Base-by-base conservation (phyloP, 2,888 invertebrate species). In the Spodoptera littoralis region DNA sequence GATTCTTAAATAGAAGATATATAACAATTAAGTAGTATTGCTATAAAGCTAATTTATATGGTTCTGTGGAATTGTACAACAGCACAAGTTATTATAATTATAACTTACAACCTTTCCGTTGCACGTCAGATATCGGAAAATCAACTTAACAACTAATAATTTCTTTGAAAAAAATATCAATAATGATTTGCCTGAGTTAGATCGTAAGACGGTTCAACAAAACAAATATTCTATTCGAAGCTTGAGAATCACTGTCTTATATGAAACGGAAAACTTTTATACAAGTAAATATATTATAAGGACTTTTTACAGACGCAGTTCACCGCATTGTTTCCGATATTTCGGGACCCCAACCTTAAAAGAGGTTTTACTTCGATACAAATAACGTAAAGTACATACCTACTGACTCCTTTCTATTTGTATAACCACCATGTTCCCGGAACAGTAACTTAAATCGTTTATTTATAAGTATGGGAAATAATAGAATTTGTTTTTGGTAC, bases 261-360 rank as follows among this genome's bases (percentile, higher is more conserved):
- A 54, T 46, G n/a, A 48, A 67, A 27, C 4, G 8, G 36, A 68
- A 58, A 65, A 73, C 27, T 61, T 73, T 45, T 22, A 22, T 41
- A 11, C 13, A 24, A 52, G 27, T 3, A 56, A 59, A 66, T 48
- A 45, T 43, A 22, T 2, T 6, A 3, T 27, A 6, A 44, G 13
- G 11, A 46, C 24, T n/a, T 43, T 5, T 45, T 57, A 48, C 42
- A 13, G 43, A 22, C 18, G 58, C 58, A 52, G 46, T 55, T 48
- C 49, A 18, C 27, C 0, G 41, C 22, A 48, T 43, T 71, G 22
- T 59, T 62, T 68, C 24, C 55, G 0, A 53, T 45, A 45, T 59
- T 52, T 59, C 44, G 8, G 12, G 9, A 4, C 30, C 53, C 22
- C 36, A 12, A 57, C 45, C 13, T 49, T 44, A 43, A 9, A 49